A percentile compares a stretch with the other conserved stretches of the same genome.
These are phyloP conservation scores for Pristionchus arcanus DNA, from an alignment of 2,888 invertebrate genomes.

Conservation along the genomic window DNA sequence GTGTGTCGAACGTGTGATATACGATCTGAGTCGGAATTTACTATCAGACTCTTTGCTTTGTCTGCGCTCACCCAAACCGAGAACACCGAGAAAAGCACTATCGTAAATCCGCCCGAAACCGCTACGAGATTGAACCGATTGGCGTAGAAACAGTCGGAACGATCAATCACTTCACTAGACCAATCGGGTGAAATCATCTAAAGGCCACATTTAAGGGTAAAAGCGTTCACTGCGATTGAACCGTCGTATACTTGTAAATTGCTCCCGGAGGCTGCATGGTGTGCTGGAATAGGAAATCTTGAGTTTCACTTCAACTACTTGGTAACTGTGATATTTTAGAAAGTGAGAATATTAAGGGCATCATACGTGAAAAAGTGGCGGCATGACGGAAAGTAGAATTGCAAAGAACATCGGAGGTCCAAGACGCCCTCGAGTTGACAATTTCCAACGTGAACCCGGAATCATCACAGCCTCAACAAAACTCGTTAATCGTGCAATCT, in stretches of 20 bases:
- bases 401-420: no score
- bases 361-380: no score
- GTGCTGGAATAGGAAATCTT: neutral
- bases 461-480: no score
- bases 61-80: neutral
- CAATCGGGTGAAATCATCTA: neutral
- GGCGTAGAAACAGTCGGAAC: neutral
- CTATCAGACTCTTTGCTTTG: neutral
- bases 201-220: no score
- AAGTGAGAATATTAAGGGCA: no score
- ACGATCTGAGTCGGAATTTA: no score
- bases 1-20: neutral
- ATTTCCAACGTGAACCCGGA: no score
- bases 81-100: neutral
- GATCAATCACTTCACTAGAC: neutral
- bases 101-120: neutral
- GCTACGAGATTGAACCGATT: neutral
- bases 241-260: neutral
- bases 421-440: no score
- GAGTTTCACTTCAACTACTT: no score
- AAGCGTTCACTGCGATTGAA: neutral
- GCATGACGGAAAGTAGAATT: no score
- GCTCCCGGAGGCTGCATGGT: neutral
- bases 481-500: no score
- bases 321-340: no score